A percentile compares a stretch with the other conserved stretches of the same genome.
These are phyloP conservation scores for Halichoeres trimaculatus DNA, from an alignment of 2,113 vertebrate species.

Conservation along the genomic window DNA sequence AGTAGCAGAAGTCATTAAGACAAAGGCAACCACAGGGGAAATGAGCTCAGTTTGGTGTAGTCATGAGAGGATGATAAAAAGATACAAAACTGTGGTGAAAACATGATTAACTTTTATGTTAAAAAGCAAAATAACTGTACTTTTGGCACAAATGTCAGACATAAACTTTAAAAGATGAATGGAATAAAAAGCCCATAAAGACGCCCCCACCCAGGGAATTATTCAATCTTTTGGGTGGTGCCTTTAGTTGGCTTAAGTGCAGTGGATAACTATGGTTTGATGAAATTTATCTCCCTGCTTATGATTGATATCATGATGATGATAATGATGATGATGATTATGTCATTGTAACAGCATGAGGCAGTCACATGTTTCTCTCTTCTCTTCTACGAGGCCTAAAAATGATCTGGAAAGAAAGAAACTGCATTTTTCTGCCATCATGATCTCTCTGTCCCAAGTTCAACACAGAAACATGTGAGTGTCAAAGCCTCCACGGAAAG, in stretches of 20 bases:
- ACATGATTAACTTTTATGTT: neutral
- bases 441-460: conserved; percentile 6
- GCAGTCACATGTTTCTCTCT: conserved; percentile 18
- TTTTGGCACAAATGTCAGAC: neutral
- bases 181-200: neutral
- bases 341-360: conserved; percentile 26
- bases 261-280: conserved; percentile 11
- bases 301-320: neutral
- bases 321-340: neutral
- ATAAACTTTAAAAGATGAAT: neutral
- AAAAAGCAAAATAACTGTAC: neutral
- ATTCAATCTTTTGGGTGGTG: neutral
- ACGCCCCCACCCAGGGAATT: neutral
- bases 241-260: neutral
- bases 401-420: neutral
- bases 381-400: neutral
- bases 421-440: conserved; percentile 4
- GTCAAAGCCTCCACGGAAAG: neutral
- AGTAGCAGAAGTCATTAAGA: conserved; percentile 34
- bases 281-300: conserved; percentile 18
- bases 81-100: neutral
- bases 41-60: neutral
- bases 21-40: conserved; percentile 26
- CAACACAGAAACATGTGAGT: conserved; percentile 8
- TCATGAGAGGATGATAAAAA: neutral